Conservation (phyloP, 2,888 invertebrate genomes). For the Lasioglossum oenotherae region DNA sequence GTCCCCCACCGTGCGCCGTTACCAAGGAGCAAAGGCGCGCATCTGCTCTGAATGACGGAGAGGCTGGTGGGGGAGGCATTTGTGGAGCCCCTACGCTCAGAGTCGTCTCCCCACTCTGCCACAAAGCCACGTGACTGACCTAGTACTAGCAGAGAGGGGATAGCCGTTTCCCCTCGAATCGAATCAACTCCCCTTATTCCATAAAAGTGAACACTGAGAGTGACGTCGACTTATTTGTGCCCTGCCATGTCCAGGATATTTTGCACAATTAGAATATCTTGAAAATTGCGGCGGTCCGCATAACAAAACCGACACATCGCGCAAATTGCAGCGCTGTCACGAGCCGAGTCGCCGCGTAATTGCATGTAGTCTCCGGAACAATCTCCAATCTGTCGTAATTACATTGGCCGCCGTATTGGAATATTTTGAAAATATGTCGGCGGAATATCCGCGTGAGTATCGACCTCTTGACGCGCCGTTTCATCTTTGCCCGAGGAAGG, state of each 20-base stretch:
- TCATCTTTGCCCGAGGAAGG: background rate
- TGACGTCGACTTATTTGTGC: background rate
- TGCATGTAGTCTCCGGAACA: constrained; percentile 1
- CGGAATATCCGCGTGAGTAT: background rate
- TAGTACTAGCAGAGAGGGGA: too few relatives aligned
- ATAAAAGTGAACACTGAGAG: background rate
- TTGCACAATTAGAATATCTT: background rate
- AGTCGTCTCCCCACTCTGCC: too few relatives aligned
- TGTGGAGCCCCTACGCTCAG: too few relatives aligned
- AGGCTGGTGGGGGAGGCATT: too few relatives aligned
- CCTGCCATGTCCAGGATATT: background rate
- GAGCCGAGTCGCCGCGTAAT: background rate
- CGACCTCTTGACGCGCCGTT: background rate
- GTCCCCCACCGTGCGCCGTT: too few relatives aligned
- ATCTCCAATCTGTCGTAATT: constrained; percentile 5
- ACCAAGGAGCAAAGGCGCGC: too few relatives aligned
- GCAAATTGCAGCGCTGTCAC: background rate
- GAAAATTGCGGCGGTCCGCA: background rate
- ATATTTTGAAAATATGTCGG: background rate
- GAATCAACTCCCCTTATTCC: too few relatives aligned
- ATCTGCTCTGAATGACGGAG: too few relatives aligned
- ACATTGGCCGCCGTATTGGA: background rate
- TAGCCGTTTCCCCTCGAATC: too few relatives aligned
- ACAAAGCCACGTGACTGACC: too few relatives aligned
- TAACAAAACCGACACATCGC: too few relatives aligned